Conservation (phyloP, 92 coral and sea anemone genomes). For the Muricea muricata region DNA sequence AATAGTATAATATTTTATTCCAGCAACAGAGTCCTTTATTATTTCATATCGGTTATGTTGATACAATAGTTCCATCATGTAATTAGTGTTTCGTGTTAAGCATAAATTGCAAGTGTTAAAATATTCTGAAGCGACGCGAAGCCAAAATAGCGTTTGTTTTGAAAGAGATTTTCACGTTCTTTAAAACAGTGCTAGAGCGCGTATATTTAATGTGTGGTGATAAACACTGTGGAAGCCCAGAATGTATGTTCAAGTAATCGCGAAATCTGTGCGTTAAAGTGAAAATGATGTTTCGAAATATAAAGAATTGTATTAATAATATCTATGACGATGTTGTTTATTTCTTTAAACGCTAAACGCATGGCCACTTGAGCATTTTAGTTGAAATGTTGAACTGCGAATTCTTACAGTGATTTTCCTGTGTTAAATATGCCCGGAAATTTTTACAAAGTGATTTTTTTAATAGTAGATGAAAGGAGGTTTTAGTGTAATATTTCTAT, state of each 20-base stretch:
- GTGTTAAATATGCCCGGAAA: not conserved
- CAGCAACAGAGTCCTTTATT: not conserved
- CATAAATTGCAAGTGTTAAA: not conserved
- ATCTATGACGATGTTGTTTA: slow-evolving; percentile 25
- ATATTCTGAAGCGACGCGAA: slow-evolving; percentile 2
- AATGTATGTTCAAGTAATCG: too few relatives aligned
- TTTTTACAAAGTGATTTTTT: slow-evolving; percentile 13
- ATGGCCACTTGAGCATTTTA: not conserved
- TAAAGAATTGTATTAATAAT: slow-evolving; percentile 8
- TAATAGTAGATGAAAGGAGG: not conserved
- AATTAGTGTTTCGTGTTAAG: not conserved
- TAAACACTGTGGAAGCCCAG: not conserved
- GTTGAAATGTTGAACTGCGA: not conserved
- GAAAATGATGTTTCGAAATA: not conserved
- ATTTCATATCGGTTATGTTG: not conserved
- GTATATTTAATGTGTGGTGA: not conserved
- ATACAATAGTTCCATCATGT: not conserved
- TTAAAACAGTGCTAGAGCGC: not conserved
- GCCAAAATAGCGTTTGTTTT: slow-evolving; percentile 10
- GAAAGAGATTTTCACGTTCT: not conserved
- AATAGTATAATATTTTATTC: not conserved
- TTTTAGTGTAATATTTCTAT: not conserved
- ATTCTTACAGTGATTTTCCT: not conserved
- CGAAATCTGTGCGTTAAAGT: not conserved
- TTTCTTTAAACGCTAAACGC: not conserved